Evolutionary conservation across 1,140 invertebrate species (phyloP).

Genomic region (Pseudoatta argentina): DNA sequence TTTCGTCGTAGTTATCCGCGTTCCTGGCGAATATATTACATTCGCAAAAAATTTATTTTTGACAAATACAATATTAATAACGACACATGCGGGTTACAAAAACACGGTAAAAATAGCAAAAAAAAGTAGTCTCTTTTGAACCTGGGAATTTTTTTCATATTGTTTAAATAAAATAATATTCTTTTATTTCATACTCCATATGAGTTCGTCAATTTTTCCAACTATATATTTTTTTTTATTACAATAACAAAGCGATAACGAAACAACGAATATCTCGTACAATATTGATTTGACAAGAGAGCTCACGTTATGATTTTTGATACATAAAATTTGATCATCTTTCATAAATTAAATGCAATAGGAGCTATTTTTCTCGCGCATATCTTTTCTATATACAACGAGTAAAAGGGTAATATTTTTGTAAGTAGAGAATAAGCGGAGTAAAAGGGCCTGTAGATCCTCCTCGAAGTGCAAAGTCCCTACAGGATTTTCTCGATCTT

Average conservation of each 20-base stretch:
- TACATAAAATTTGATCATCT: background rate
- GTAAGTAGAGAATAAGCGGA: background rate
- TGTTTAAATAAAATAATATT: slow-evolving; percentile 6
- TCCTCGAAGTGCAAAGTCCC: slow-evolving; percentile 44
- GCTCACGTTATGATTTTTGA: background rate
- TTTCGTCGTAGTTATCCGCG: background rate
- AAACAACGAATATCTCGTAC: background rate
- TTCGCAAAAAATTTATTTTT: slow-evolving; percentile 21
- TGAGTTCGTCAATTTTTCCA: slow-evolving; percentile 1
- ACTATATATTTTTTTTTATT: background rate
- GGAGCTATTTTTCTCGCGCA: background rate
- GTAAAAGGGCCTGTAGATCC: slow-evolving; percentile 36
- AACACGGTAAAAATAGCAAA: slow-evolving; percentile 1
- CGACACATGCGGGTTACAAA: background rate
- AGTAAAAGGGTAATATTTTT: slow-evolving; percentile 5
- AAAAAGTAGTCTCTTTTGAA: background rate
- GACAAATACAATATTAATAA: background rate
- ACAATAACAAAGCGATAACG: background rate
- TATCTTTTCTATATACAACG: background rate
- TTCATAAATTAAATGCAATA: background rate
- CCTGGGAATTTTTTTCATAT: background rate
- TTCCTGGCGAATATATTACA: background rate
- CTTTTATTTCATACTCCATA: slow-evolving; percentile 15
- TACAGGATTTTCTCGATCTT: background rate
- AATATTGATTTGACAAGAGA: background rate